Conservation (phyloP, 2,797 vertebrate species). For the Chromobotia macracanthus region DNA sequence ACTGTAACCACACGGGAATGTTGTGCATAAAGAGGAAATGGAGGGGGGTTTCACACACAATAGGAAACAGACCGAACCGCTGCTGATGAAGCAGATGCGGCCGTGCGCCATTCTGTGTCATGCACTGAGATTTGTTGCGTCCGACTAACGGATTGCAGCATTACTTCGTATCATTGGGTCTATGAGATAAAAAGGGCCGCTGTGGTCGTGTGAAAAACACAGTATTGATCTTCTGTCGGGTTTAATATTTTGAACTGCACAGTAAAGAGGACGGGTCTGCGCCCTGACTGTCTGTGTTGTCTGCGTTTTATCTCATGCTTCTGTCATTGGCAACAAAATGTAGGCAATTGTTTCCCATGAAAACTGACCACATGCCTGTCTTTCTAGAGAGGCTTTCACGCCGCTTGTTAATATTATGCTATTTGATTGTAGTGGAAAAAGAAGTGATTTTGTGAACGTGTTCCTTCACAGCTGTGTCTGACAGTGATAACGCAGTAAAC, state of each 20-base stretch:
- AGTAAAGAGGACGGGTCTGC: background rate
- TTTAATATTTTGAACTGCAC: constrained; percentile 27
- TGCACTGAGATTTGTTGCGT: constrained; percentile 24
- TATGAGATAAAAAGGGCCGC: constrained; percentile 21
- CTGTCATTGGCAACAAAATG: background rate
- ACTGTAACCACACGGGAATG: constrained; percentile 15
- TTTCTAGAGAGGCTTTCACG: background rate
- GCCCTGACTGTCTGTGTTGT: too few species aligned
- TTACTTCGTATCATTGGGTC: constrained; percentile 20
- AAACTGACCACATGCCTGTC: constrained; percentile 1
- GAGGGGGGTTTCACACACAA: constrained; percentile 36
- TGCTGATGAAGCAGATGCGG: constrained; percentile 54
- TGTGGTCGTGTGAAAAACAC: constrained; percentile 37
- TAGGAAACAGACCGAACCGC: constrained; percentile 41
- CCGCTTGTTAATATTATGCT: constrained; percentile 1
- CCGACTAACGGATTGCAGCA: constrained; percentile 21
- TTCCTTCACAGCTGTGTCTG: background rate
- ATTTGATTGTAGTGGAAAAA: background rate
- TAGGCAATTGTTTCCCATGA: background rate
- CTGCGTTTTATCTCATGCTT: background rate
- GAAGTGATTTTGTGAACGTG: background rate
- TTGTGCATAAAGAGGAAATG: constrained; percentile 13
- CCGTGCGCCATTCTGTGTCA: constrained; percentile 44
- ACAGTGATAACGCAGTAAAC: background rate
- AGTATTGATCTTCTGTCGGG: constrained; percentile 71